Conservation (phyloP, 2,113 vertebrate species). For the Oncorhynchus mykiss region DNA sequence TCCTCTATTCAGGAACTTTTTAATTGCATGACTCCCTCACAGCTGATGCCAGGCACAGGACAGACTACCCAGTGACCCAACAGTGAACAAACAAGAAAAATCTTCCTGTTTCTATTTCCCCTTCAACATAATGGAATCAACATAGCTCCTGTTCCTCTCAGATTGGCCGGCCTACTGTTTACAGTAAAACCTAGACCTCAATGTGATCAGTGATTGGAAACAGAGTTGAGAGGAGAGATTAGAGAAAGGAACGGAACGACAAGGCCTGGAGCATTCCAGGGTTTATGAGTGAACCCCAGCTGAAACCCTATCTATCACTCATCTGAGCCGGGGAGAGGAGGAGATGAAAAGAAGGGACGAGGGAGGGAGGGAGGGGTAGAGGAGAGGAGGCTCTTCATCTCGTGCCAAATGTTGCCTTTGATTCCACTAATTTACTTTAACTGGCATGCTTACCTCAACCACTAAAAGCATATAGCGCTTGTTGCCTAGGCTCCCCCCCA, state of each 20-base stretch:
- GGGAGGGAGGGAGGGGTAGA: constrained; percentile 2
- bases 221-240: constrained; percentile 44
- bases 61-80: too few relatives aligned
- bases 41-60: too few relatives aligned
- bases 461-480: constrained; percentile 50
- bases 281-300: constrained; percentile 49
- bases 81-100: too few relatives aligned
- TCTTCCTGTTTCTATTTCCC: neutral
- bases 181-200: constrained; percentile 41
- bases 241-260: constrained; percentile 39
- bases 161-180: constrained; percentile 39
- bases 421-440: constrained; percentile 32
- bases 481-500: constrained; percentile 44
- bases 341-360: constrained; percentile 40
- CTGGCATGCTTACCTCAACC: constrained; percentile 57
- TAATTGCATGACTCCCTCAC: too few relatives aligned
- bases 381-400: constrained; percentile 58
- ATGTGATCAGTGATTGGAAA: constrained; percentile 58
- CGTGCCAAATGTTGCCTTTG: constrained; percentile 62
- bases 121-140: constrained; percentile 33
- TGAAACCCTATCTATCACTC: constrained; percentile 59
- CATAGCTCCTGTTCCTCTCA: constrained; percentile 30
- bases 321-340: constrained; percentile 25
- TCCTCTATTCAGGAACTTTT: too few relatives aligned
- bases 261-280: constrained; percentile 16